Evolutionary conservation across 92 coral and sea anemone species (phyloP).

Genomic region (Epizoanthus scotinus): DNA sequence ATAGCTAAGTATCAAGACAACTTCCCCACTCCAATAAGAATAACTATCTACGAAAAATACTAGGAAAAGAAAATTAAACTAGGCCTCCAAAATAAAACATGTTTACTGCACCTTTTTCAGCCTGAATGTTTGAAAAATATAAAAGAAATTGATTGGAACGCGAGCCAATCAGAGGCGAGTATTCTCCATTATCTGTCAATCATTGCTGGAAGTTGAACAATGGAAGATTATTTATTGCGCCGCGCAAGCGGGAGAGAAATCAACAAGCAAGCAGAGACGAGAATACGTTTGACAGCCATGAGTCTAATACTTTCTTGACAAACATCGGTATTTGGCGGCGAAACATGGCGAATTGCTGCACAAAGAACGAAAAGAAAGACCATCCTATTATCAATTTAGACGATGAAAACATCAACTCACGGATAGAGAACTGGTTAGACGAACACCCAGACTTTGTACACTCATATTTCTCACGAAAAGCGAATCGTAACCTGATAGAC

Average conservation of each 20-base stretch:
- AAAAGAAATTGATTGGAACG: slow-evolving; percentile 43
- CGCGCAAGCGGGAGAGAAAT: slow-evolving; percentile 41
- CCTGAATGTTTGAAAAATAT: slow-evolving; percentile 13
- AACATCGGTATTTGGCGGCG: slow-evolving; percentile 24
- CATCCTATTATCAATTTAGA: slow-evolving; percentile 72
- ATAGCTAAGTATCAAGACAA: too few relatives aligned
- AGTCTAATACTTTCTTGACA: slow-evolving; percentile 14
- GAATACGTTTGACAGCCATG: slow-evolving; percentile 28
- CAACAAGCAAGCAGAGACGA: slow-evolving; percentile 4
- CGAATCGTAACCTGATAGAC: slow-evolving; percentile 86
- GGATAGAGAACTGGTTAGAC: slow-evolving; percentile 92
- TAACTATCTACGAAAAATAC: too few relatives aligned
- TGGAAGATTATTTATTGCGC: slow-evolving; percentile 78
- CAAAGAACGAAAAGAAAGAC: slow-evolving; percentile 82
- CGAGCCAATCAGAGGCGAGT: slow-evolving; percentile 56
- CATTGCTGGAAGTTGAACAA: slow-evolving; percentile 82
- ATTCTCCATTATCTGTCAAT: slow-evolving; percentile 85
- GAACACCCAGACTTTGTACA: slow-evolving; percentile 99
- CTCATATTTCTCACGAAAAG: slow-evolving; percentile 98
- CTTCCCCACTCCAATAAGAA: too few relatives aligned
- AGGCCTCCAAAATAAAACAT: neutral
- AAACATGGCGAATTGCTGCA: slow-evolving; percentile 91
- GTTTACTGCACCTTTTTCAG: neutral
- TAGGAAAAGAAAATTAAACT: too few relatives aligned
- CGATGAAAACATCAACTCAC: slow-evolving; percentile 74